phyloP scores from a whole-genome alignment of 2,888 invertebrate genomes.

The Drosophila picticornis region DNA sequence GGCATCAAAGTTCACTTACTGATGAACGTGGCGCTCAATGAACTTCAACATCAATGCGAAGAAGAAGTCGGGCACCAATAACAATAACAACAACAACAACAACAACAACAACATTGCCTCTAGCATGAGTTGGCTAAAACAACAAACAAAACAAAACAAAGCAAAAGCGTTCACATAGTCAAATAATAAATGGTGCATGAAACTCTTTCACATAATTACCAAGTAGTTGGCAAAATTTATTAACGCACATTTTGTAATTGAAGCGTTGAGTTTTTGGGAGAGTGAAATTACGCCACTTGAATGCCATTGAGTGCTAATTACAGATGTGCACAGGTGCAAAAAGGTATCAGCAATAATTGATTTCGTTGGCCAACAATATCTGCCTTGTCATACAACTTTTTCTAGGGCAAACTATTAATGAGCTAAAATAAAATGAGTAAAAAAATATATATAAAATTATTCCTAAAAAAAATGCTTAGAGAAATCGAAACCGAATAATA shows the following conservation, averaged over 20 bases:
- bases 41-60: constrained; percentile 64
- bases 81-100: constrained; percentile 14
- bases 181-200: constrained; percentile 56
- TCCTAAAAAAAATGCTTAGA: background rate
- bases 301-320: constrained; percentile 28
- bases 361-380: background rate
- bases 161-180: constrained; percentile 30
- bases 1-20: constrained; percentile 54
- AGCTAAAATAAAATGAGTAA: background rate
- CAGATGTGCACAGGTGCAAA: constrained; percentile 47
- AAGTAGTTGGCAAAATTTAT: constrained; percentile 58
- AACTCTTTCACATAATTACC: constrained; percentile 28
- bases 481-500: background rate
- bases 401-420: background rate
- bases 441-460: background rate
- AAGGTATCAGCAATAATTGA: constrained; percentile 18
- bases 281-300: constrained; percentile 57
- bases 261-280: constrained; percentile 37
- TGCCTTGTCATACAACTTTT: background rate
- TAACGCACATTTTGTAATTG: constrained; percentile 75
- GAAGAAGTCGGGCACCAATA: constrained; percentile 22
- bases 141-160: constrained; percentile 38
- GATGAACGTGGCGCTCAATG: constrained; percentile 60
- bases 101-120: constrained; percentile 4
- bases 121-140: constrained; percentile 66